A percentile compares a stretch with the other conserved stretches of the same genome.
Evolutionary conservation across 2,113 vertebrate genomes (phyloP).

Genomic region (Telmatochromis brachygnathus): DNA sequence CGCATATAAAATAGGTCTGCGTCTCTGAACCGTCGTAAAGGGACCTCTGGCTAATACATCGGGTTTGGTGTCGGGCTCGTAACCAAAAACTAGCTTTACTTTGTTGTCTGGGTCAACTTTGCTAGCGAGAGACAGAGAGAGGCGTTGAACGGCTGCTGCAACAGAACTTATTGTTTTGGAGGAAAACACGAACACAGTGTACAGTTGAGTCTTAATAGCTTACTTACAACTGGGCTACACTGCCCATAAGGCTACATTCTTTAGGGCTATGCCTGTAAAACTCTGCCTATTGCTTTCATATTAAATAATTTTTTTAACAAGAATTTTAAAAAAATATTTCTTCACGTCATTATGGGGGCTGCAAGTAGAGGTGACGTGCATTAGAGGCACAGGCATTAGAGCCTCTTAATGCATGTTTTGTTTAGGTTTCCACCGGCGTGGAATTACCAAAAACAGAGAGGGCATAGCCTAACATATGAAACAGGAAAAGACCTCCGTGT

Average conservation of each 20-base stretch:
- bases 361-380: background rate
- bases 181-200: background rate
- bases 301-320: background rate
- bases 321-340: background rate
- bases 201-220: background rate
- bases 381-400: background rate
- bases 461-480: background rate
- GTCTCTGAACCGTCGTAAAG: background rate
- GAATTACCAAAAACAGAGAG: accelerated
- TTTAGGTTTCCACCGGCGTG: background rate
- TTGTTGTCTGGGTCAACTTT: background rate
- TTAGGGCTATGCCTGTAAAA: background rate
- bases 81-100: background rate
- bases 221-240: background rate
- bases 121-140: too few species aligned
- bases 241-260: background rate
- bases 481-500: accelerated
- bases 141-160: accelerated
- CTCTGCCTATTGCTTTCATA: background rate
- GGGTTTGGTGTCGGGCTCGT: accelerated
- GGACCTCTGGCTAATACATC: background rate
- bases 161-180: accelerated
- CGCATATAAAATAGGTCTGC: background rate
- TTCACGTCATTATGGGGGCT: background rate
- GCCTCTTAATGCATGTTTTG: background rate